phyloP scores from a whole-genome alignment of 2,113 vertebrate genomes.

The Eurypyga helias region DNA sequence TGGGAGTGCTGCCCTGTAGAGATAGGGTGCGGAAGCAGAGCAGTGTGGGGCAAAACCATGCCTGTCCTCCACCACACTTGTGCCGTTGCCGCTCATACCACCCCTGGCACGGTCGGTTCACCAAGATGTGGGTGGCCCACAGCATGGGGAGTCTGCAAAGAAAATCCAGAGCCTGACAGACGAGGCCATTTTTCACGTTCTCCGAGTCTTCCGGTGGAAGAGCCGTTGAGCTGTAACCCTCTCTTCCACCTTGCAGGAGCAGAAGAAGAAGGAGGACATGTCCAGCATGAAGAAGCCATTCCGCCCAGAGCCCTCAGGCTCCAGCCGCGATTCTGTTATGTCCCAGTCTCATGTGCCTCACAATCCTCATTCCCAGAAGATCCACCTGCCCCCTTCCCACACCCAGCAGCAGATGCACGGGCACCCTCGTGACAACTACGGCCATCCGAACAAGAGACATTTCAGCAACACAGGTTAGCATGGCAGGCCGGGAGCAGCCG shows the following conservation, averaged over 20 bases:
- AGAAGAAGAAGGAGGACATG: conserved; percentile 91
- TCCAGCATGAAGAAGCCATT: conserved; percentile 84
- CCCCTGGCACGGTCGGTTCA: background rate
- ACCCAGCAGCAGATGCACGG: conserved; percentile 82
- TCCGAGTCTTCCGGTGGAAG: background rate
- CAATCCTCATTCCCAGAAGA: conserved; percentile 79
- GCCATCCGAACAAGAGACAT: conserved; percentile 86
- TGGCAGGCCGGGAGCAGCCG: background rate
- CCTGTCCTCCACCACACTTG: background rate
- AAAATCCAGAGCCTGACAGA: background rate
- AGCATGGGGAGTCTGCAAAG: background rate
- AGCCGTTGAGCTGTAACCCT: background rate
- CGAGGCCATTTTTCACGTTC: background rate
- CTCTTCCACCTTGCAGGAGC: conserved; percentile 79
- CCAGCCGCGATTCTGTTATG: conserved; percentile 88
- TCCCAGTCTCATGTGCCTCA: conserved; percentile 80
- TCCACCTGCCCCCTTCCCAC: conserved; percentile 79
- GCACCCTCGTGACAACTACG: conserved; percentile 90
- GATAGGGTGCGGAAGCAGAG: background rate
- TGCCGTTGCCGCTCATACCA: fast-evolving
- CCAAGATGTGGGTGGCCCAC: background rate
- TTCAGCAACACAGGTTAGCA: conserved; percentile 86
- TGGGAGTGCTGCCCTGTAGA: background rate
- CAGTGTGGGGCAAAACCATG: background rate
- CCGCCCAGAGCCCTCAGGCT: conserved; percentile 88